These are phyloP conservation scores for Sarotherodon lohbergeri DNA, from an alignment of 2,113 vertebrate genomes.

Conservation along the genomic window DNA sequence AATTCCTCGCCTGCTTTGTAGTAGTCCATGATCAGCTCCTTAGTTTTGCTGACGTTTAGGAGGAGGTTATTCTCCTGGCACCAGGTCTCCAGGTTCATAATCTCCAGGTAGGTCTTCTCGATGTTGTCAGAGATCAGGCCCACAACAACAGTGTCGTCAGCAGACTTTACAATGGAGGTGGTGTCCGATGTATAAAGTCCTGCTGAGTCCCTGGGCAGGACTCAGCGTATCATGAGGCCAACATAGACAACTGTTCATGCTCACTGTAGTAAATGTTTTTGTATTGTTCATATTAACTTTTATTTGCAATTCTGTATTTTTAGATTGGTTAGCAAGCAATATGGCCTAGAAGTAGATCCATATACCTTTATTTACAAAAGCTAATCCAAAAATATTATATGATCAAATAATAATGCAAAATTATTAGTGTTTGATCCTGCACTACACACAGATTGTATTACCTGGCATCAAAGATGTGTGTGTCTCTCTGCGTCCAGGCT, in stretches of 20 bases:
- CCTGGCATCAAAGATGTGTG: background rate
- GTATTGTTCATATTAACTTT: background rate
- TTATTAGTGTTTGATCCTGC: background rate
- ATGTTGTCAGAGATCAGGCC: background rate
- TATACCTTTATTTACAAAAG: background rate
- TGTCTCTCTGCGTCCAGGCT: conserved; percentile 53
- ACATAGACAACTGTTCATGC: background rate
- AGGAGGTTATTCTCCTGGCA: accelerated
- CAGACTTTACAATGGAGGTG: background rate
- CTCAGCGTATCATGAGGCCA: no score
- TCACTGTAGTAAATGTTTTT: background rate
- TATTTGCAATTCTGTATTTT: background rate
- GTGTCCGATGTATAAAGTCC: no score
- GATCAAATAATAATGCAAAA: background rate
- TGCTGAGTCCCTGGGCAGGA: no score
- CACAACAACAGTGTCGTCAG: accelerated
- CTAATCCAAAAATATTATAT: background rate
- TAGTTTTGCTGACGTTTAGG: accelerated
- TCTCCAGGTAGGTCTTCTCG: accelerated
- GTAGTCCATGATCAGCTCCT: background rate
- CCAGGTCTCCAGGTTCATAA: background rate
- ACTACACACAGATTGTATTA: background rate
- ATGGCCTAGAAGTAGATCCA: background rate
- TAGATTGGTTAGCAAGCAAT: background rate
- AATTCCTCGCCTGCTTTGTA: accelerated